Evolutionary conservation across 2,113 vertebrate genomes (phyloP).

Genomic region (Sclerurus mexicanus): DNA sequence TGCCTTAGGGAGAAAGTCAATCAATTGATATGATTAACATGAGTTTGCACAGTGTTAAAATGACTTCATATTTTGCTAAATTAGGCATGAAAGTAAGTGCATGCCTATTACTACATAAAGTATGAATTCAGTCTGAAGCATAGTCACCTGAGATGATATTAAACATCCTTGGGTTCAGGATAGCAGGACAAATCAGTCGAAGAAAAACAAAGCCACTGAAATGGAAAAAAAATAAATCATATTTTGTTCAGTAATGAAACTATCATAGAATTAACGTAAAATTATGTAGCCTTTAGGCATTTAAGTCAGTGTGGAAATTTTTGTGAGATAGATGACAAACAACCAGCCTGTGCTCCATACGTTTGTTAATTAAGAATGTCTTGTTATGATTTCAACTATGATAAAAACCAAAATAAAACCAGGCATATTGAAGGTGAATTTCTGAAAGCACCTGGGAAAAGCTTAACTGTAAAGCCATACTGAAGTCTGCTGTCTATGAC

Average conservation of each 20-base stretch:
- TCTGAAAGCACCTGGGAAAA: background rate
- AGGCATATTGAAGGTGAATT: background rate
- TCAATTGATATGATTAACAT: background rate
- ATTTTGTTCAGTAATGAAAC: constrained; percentile 14
- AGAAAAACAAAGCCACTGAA: constrained; percentile 97
- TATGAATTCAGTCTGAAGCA: background rate
- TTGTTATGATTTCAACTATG: background rate
- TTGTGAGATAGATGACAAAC: background rate
- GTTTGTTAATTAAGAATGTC: background rate
- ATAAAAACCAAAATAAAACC: background rate
- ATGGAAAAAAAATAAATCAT: constrained; percentile 25
- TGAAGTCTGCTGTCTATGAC: background rate
- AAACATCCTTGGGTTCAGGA: constrained; percentile 98
- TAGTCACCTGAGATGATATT: constrained; percentile 95
- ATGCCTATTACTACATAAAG: background rate
- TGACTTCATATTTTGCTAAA: background rate
- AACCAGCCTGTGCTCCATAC: background rate
- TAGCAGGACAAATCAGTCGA: constrained; percentile 96
- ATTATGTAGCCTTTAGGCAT: background rate
- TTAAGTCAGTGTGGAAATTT: background rate
- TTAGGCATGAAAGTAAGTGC: background rate
- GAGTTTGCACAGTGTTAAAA: background rate
- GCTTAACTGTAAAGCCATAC: background rate
- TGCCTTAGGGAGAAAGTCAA: background rate
- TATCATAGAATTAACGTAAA: background rate